Evolutionary conservation across 2,797 vertebrate species (phyloP).

Genomic region (Adelosebastes latens): DNA sequence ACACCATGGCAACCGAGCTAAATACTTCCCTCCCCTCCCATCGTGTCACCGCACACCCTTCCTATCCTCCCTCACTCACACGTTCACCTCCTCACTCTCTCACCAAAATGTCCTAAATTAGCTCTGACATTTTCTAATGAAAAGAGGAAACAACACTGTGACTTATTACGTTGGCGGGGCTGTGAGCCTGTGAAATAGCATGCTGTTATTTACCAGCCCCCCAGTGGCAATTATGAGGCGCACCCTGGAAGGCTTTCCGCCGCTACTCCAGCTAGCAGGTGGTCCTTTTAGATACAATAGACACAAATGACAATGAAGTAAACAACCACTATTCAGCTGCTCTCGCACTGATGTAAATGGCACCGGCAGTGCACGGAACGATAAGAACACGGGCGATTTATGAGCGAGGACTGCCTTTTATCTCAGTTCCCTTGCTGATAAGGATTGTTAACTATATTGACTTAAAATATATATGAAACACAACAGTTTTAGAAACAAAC

Average conservation of each 20-base stretch:
- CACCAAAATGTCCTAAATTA: constrained; percentile 71
- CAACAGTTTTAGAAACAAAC: background rate
- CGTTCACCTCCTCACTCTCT: constrained; percentile 29
- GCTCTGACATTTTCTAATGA: constrained; percentile 77
- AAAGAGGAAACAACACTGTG: constrained; percentile 62
- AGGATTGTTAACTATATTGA: background rate
- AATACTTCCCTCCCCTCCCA: constrained; percentile 16
- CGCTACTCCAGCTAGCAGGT: constrained; percentile 63
- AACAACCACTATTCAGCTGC: constrained; percentile 57
- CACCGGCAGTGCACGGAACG: background rate
- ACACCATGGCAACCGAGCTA: constrained; percentile 46
- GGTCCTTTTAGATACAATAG: constrained; percentile 71
- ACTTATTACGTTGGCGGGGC: constrained; percentile 30
- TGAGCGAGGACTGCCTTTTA: background rate
- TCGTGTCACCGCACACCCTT: constrained; percentile 23
- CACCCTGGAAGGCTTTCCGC: constrained; percentile 51
- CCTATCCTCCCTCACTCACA: constrained; percentile 17
- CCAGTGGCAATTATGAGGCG: constrained; percentile 65
- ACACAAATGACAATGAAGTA: constrained; percentile 66
- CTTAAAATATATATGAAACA: background rate
- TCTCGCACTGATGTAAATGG: constrained; percentile 45
- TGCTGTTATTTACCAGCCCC: constrained; percentile 69
- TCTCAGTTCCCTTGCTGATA: constrained; percentile 13
- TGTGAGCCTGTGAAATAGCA: constrained; percentile 61
- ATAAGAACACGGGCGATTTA: constrained; percentile 26